Conservation (phyloP, 2,888 invertebrate genomes). For the Strigamia transsilvanica region DNA sequence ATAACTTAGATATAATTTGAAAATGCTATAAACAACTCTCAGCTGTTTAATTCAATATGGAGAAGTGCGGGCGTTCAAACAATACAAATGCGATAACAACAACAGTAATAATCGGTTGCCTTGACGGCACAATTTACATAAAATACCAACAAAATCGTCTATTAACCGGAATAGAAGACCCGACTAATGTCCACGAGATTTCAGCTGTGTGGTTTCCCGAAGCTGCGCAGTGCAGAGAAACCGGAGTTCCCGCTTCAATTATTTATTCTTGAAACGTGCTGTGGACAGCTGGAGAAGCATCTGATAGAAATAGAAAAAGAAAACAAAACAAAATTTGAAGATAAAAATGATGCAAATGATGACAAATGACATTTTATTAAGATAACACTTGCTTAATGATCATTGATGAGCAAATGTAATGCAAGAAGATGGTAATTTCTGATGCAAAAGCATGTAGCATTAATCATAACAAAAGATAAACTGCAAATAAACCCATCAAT, state of each 20-base stretch:
- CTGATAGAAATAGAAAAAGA: constrained; percentile 14
- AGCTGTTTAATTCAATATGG: too few species aligned
- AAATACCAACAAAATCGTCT: too few species aligned
- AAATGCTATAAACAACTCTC: too few species aligned
- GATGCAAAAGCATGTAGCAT: not conserved
- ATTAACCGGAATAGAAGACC: constrained; percentile 49
- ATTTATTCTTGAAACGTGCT: constrained; percentile 89
- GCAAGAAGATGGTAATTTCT: not conserved
- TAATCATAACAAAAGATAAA: constrained; percentile 5
- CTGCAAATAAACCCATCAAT: not conserved
- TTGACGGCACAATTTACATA: too few species aligned
- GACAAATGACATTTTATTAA: constrained; percentile 7
- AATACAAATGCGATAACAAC: too few species aligned
- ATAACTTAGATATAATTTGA: too few species aligned
- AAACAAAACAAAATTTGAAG: not conserved
- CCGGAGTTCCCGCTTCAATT: constrained; percentile 86
- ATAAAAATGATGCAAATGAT: not conserved
- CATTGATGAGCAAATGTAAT: constrained; percentile 30
- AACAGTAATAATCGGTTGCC: too few species aligned
- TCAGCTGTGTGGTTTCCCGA: constrained; percentile 94
- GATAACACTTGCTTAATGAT: not conserved
- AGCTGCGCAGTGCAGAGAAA: constrained; percentile 89
- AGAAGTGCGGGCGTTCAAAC: too few species aligned
- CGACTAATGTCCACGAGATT: constrained; percentile 91
- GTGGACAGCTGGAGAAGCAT: constrained; percentile 53